Evolutionary conservation across 2,888 invertebrate species (phyloP).

Genomic region (Eustalomyia histrio): DNA sequence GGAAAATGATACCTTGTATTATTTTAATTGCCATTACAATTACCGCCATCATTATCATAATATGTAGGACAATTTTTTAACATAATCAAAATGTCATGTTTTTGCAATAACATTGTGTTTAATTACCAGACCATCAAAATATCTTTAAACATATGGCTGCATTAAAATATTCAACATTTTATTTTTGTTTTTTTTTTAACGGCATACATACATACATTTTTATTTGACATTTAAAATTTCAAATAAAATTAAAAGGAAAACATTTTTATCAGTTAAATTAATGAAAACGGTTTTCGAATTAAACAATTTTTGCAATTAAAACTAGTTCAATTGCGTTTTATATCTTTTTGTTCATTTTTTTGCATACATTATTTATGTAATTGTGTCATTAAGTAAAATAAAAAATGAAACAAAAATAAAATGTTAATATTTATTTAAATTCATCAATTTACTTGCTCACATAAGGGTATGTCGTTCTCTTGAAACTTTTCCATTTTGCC

Average conservation of each 20-base stretch:
- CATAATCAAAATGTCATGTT: slow-evolving; percentile 12
- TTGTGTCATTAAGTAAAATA: slow-evolving; percentile 41
- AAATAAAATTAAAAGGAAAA: slow-evolving; percentile 2
- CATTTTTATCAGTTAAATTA: slow-evolving; percentile 19
- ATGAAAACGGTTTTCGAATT: not conserved
- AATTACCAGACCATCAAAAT: slow-evolving; percentile 33
- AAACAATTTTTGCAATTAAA: slow-evolving; percentile 33
- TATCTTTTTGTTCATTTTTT: not conserved
- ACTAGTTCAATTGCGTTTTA: slow-evolving; percentile 19
- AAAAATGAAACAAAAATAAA: not conserved
- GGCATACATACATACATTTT: not conserved
- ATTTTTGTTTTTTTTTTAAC: not conserved
- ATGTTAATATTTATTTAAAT: slow-evolving; percentile 35
- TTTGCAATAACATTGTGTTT: slow-evolving; percentile 21
- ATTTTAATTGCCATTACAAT: not conserved
- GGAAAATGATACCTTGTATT: not conserved
- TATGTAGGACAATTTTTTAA: slow-evolving; percentile 30
- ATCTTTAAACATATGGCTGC: not conserved
- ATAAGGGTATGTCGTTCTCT: not conserved
- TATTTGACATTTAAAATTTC: slow-evolving; percentile 2
- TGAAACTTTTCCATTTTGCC: not conserved
- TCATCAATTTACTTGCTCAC: slow-evolving; percentile 27
- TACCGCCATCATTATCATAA: slow-evolving; percentile 20
- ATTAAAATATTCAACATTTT: not conserved
- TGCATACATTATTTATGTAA: slow-evolving; percentile 47